Conservation (phyloP, 2,113 vertebrate genomes). For the Channa maculata region DNA sequence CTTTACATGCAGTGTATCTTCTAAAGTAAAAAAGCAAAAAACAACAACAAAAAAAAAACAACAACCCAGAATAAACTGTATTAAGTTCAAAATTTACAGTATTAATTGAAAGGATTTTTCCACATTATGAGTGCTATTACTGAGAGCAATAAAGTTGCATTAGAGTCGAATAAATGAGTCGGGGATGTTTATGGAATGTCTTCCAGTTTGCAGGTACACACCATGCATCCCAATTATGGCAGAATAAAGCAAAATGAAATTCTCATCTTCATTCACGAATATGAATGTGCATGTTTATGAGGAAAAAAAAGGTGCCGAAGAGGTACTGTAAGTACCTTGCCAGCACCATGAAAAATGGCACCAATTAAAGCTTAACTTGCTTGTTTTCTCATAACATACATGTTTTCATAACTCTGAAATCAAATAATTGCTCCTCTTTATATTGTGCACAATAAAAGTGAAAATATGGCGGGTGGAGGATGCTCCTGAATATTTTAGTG, state of each 20-base stretch:
- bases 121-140: slow-evolving; percentile 68
- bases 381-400: slow-evolving; percentile 99
- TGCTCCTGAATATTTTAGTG: slow-evolving; percentile 96
- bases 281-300: slow-evolving; percentile 95
- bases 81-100: slow-evolving; percentile 67
- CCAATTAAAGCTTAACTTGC: slow-evolving; percentile 99
- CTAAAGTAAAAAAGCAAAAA: slow-evolving; percentile 12
- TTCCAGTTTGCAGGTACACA: slow-evolving; percentile 78
- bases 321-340: slow-evolving; percentile 93
- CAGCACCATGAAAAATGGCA: slow-evolving; percentile 95
- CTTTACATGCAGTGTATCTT: slow-evolving; percentile 18
- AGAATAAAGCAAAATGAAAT: slow-evolving; percentile 82
- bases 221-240: slow-evolving; percentile 84
- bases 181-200: slow-evolving; percentile 65
- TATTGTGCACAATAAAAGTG: slow-evolving; percentile 98
- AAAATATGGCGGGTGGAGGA: slow-evolving; percentile 93
- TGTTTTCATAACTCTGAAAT: slow-evolving; percentile 99
- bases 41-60: background rate
- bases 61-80: slow-evolving; percentile 39
- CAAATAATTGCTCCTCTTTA: slow-evolving; percentile 99
- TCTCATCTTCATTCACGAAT: slow-evolving; percentile 90
- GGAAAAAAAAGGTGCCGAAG: slow-evolving; percentile 89
- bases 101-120: slow-evolving; percentile 76
- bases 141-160: slow-evolving; percentile 71
- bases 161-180: slow-evolving; percentile 67